phyloP scores from a whole-genome alignment of 1,140 invertebrate genomes.

The Tetramorium alpestre region DNA sequence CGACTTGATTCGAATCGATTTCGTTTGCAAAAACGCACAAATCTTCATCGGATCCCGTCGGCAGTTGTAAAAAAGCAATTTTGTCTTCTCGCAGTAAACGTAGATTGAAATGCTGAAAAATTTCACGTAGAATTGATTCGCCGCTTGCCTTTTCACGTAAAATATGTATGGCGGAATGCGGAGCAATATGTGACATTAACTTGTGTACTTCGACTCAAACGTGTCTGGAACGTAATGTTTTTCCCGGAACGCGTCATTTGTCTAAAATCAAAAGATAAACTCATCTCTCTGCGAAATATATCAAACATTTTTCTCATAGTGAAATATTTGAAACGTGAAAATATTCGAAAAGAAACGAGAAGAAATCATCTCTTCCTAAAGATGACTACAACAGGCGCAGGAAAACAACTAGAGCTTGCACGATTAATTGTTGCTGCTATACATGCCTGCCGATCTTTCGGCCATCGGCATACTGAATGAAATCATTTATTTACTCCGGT shows the following conservation, averaged over 20 bases:
- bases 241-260: neutral
- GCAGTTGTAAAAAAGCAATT: neutral
- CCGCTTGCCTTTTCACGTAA: neutral
- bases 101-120: neutral
- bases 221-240: neutral
- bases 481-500: too few species aligned
- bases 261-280: conserved; percentile 11
- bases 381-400: too few species aligned
- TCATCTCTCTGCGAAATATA: neutral
- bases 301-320: neutral
- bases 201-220: neutral
- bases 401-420: too few species aligned
- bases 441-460: too few species aligned
- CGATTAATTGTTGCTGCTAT: too few species aligned
- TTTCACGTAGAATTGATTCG: neutral
- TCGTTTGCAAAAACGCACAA: neutral
- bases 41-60: neutral
- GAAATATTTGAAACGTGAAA: neutral
- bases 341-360: too few species aligned
- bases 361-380: too few species aligned
- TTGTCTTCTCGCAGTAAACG: neutral
- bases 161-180: neutral
- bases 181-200: conserved; percentile 20
- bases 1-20: neutral
- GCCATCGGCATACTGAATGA: too few species aligned